A percentile compares a stretch with the other conserved stretches of the same genome.
These are phyloP conservation scores for Calycopis cecrops DNA, from an alignment of 1,140 invertebrate species.

Conservation along the genomic window DNA sequence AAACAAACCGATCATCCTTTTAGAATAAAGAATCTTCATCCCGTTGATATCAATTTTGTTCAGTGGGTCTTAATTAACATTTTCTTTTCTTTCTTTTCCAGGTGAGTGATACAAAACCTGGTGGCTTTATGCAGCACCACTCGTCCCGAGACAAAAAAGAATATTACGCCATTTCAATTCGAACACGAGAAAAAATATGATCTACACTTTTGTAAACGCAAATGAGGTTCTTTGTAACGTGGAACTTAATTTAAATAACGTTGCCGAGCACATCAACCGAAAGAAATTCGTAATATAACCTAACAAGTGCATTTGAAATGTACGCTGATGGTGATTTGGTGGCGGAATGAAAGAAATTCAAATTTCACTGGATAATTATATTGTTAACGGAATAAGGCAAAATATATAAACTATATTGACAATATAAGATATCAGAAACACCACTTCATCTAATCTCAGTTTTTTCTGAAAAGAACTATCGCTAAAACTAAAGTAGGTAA, in stretches of 20 bases:
- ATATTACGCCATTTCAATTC: constrained; percentile 68
- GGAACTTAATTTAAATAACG: constrained; percentile 61
- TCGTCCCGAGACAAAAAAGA: constrained; percentile 60
- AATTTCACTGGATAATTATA: not conserved
- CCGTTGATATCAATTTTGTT: constrained; percentile 69
- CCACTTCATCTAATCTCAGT: too few species aligned
- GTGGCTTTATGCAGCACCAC: constrained; percentile 51
- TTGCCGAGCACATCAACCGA: constrained; percentile 37
- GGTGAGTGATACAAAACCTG: constrained; percentile 67
- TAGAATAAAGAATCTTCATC: constrained; percentile 59
- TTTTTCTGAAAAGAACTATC: too few species aligned
- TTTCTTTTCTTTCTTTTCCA: constrained; percentile 73
- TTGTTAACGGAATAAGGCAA: not conserved
- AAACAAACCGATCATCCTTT: constrained; percentile 36
- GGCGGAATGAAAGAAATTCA: not conserved
- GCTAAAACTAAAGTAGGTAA: too few species aligned
- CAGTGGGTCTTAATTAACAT: constrained; percentile 73
- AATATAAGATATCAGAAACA: too few species aligned
- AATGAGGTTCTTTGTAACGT: constrained; percentile 66
- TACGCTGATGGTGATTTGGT: not conserved
- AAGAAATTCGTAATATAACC: constrained; percentile 30
- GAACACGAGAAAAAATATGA: constrained; percentile 67
- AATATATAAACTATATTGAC: too few species aligned
- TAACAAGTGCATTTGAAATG: constrained; percentile 27
- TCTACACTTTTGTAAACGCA: constrained; percentile 70